phyloP scores from a whole-genome alignment of 2,797 vertebrate species.

The Gymnocypris eckloni region DNA sequence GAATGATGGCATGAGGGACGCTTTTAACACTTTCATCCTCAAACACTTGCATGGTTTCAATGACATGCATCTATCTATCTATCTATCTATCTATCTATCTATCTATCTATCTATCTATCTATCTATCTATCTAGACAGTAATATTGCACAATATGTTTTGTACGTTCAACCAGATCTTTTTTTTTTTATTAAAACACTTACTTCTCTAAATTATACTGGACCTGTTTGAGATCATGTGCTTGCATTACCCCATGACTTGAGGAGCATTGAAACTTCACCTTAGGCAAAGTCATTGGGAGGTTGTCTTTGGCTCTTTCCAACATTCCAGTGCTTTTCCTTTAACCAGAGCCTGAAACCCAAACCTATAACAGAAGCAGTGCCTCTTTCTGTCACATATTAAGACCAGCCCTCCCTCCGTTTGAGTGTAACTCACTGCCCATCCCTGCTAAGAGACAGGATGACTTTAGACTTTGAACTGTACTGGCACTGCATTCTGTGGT shows the following conservation, averaged over 20 bases:
- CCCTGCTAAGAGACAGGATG: constrained; percentile 11
- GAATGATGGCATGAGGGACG: constrained; percentile 24
- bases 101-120: constrained; percentile 28
- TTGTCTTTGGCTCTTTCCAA: constrained; percentile 41
- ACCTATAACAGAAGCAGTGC: constrained; percentile 28
- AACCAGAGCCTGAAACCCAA: constrained; percentile 23
- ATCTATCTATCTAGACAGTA: not conserved
- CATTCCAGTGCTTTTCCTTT: constrained; percentile 53
- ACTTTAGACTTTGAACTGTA: constrained; percentile 29
- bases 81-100: constrained; percentile 23
- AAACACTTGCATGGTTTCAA: not conserved
- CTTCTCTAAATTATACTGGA: not conserved
- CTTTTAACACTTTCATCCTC: not conserved
- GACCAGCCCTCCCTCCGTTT: constrained; percentile 30
- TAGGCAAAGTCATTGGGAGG: constrained; percentile 51
- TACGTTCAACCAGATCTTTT: not conserved
- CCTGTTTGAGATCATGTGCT: constrained; percentile 9
- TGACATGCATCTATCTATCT: not conserved
- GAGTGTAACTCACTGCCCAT: constrained; percentile 29
- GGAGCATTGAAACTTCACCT: constrained; percentile 51
- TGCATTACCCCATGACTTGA: constrained; percentile 5
- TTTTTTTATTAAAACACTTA: not conserved
- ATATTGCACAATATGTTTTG: not conserved
- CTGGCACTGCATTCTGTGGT: not conserved
- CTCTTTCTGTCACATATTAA: constrained; percentile 54